Base-by-base conservation (phyloP, 1,140 invertebrate genomes). In the Hormaphis cornu region DNA sequence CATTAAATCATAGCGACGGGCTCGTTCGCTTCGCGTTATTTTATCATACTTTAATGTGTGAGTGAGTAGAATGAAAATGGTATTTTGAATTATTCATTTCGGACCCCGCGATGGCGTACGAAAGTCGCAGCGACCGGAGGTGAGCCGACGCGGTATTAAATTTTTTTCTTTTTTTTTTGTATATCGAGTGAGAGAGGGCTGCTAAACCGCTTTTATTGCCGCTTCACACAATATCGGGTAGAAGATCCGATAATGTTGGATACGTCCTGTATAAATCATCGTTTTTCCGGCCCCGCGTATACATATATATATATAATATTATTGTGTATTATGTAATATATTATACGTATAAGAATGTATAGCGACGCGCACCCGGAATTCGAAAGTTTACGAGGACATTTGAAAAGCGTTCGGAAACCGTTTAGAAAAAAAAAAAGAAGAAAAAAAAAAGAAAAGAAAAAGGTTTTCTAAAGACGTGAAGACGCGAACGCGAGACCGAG, bases 221-320 rank as follows among this genome's bases (percentile, higher is more conserved):
- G 18, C 18, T 66, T 66, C 44, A 48, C 61, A 66, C 61, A 66
- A 66, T 66, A 66, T 66, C 61, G 61, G 59, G 48, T 48, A n/a
- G 40, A 48, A 48, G 61, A 66, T 66, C 61, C 61, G 61, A 66
- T 66, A 66, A 66, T 48, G 28, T 66, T 48, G 44, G 61, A 66
- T 66, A 48, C 61, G 42, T 66, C 61, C 44, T 33, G 61, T 66
- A 66, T 66, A 66, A 66, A 66, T 66, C 61, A 66, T 48, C 42
- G 44, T 50, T 48, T 18, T 63, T 63, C 58, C 58, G 58, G 40
- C 9, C 12, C 5, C 14, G 1, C 16, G 12, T 30, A 30, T 18
- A 18, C n/a, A 30, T 52, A 53, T 52, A 26, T 52, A 53, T 53
- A 53, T 30, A 18, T 53, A 53, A n/a, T n/a, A n/a, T n/a, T n/a